Evolutionary conservation across 30 jellyfish, hydroid and myxozoan genomes (phyloP).

Genomic region (Aurelia sp.): DNA sequence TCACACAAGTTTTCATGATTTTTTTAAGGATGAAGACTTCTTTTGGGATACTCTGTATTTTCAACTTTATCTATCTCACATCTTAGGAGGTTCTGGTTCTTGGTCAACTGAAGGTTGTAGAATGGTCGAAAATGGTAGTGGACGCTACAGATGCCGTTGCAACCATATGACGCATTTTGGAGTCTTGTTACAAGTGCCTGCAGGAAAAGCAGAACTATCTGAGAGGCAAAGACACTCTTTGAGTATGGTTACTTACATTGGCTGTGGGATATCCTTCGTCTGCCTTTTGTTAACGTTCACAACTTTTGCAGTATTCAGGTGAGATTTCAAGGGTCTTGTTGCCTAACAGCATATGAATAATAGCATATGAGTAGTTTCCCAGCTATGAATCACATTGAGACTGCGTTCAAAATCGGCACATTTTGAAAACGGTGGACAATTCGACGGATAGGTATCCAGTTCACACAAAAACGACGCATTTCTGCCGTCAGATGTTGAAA

Average conservation of each 20-base stretch:
- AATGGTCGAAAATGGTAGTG: not conserved
- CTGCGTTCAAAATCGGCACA: too few species aligned
- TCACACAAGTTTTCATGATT: too few species aligned
- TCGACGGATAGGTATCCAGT: too few species aligned
- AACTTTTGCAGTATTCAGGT: conserved; percentile 15
- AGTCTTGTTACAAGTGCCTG: not conserved
- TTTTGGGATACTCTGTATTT: not conserved
- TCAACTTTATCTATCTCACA: not conserved
- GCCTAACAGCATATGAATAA: too few species aligned
- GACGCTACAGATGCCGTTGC: conserved; percentile 22
- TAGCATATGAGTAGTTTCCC: not conserved
- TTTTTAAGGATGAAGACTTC: too few species aligned
- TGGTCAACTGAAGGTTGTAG: conserved; percentile 32
- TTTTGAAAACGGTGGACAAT: too few species aligned
- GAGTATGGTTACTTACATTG: conserved; percentile 21
- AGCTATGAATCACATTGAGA: not conserved
- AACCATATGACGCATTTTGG: conserved; percentile 46
- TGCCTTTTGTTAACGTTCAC: conserved; percentile 11
- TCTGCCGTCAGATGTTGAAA: too few species aligned
- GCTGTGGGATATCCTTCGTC: conserved; percentile 18
- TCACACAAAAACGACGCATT: too few species aligned
- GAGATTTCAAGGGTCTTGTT: not conserved
- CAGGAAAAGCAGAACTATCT: not conserved
- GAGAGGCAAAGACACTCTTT: not conserved
- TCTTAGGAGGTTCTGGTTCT: conserved; percentile 13